Percentiles rank a stretch among this genome's conserved stretches.
phyloP scores from a whole-genome alignment of 2,888 invertebrate species.

The Cynaeus angustus region DNA sequence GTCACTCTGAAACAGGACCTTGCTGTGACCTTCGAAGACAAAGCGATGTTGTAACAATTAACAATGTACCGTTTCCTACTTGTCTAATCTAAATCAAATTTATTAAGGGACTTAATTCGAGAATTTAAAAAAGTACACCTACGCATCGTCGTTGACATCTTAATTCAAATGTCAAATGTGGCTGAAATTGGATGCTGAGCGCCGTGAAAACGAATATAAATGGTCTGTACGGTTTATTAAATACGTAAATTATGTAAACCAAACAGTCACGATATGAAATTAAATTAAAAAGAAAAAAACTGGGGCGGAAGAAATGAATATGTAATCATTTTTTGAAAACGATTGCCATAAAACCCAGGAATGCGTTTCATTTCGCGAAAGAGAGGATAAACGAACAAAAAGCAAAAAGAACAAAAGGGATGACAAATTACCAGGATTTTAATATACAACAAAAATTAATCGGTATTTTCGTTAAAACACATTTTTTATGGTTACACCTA shows the following conservation, averaged over 20 bases:
- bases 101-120: conserved; percentile 27
- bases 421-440: too few species aligned
- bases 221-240: conserved; percentile 10
- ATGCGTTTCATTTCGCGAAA: too few species aligned
- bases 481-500: too few species aligned
- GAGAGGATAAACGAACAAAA: too few species aligned
- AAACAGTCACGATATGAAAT: conserved; percentile 11
- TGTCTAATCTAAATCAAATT: conserved; percentile 31
- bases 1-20: conserved; percentile 20
- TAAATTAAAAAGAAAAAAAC: neutral
- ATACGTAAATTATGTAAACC: conserved; percentile 12
- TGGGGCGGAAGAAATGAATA: neutral
- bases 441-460: too few species aligned
- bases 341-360: too few species aligned
- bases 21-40: conserved; percentile 29
- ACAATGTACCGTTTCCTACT: conserved; percentile 34
- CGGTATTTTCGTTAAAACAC: too few species aligned
- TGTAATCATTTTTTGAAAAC: neutral
- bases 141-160: conserved; percentile 36
- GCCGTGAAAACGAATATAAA: conserved; percentile 1
- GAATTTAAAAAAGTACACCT: conserved; percentile 33
- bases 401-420: too few species aligned
- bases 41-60: conserved; percentile 35
- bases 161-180: conserved; percentile 39
- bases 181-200: too few species aligned